Evolutionary conservation across 2,797 vertebrate species (phyloP).

Genomic region (Rachycentron canadum): DNA sequence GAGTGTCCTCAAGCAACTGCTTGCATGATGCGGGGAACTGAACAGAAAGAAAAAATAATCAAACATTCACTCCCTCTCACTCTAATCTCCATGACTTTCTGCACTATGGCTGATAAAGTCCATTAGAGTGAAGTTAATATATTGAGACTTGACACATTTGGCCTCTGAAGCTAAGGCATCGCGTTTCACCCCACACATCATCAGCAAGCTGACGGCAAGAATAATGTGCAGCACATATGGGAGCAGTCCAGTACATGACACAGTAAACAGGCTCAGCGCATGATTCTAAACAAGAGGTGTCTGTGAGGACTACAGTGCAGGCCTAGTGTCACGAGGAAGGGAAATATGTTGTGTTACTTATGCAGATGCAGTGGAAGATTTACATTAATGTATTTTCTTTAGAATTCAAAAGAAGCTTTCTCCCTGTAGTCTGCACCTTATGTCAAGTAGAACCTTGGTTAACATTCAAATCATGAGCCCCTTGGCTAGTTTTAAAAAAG

Average conservation of each 20-base stretch:
- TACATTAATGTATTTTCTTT: conserved; percentile 62
- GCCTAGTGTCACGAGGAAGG: conserved; percentile 15
- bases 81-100: conserved; percentile 84
- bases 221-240: conserved; percentile 61
- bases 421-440: conserved; percentile 69
- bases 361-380: conserved; percentile 35
- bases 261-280: conserved; percentile 53
- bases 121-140: conserved; percentile 82
- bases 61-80: conserved; percentile 68
- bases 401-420: conserved; percentile 72
- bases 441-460: conserved; percentile 76
- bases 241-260: conserved; percentile 42
- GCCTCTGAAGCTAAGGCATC: conserved; percentile 74
- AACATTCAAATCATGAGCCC: conserved; percentile 86
- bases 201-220: conserved; percentile 62
- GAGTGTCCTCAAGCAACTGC: conserved; percentile 67
- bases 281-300: conserved; percentile 42
- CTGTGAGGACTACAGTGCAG: conserved; percentile 17
- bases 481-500: conserved; percentile 84
- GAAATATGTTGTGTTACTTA: conserved; percentile 31
- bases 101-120: conserved; percentile 82
- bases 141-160: conserved; percentile 77
- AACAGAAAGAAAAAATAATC: conserved; percentile 81
- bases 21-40: conserved; percentile 50
- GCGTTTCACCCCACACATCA: conserved; percentile 68